Evolutionary conservation across 2,797 vertebrate species (phyloP).

Genomic region (Anguilla pacifica): DNA sequence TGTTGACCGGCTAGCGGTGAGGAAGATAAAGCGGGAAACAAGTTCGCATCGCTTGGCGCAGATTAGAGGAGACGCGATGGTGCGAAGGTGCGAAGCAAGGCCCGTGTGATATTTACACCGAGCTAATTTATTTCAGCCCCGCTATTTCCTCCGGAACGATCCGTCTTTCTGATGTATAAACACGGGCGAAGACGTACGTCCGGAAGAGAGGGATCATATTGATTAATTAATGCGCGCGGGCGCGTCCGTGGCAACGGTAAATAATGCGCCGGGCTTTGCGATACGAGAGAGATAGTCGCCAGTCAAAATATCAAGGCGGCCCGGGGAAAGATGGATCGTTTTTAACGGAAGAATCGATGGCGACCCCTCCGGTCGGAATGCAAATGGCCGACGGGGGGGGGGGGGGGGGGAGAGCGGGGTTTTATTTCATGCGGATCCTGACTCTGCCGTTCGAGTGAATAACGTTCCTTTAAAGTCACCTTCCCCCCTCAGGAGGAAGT

Average conservation of each 20-base stretch:
- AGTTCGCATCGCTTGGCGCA: background rate
- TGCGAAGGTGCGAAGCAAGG: background rate
- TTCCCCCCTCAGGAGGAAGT: slow-evolving; percentile 44
- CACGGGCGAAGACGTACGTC: slow-evolving; percentile 40
- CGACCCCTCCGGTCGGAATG: slow-evolving; percentile 37
- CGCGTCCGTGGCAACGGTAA: slow-evolving; percentile 63
- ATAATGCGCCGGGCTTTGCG: slow-evolving; percentile 54
- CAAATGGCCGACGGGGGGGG: slow-evolving; percentile 22
- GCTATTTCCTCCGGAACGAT: background rate
- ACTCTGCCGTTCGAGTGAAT: slow-evolving; percentile 43
- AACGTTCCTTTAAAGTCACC: slow-evolving; percentile 62
- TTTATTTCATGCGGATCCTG: background rate
- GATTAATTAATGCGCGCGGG: slow-evolving; percentile 70
- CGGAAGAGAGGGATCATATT: slow-evolving; percentile 58
- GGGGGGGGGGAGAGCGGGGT: too few relatives aligned
- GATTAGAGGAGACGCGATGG: background rate
- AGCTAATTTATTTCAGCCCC: slow-evolving; percentile 7
- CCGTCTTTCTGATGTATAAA: slow-evolving; percentile 29
- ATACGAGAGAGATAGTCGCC: slow-evolving; percentile 56
- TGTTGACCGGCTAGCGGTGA: background rate
- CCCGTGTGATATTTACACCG: slow-evolving; percentile 3
- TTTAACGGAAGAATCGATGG: slow-evolving; percentile 64
- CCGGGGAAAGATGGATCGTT: slow-evolving; percentile 64
- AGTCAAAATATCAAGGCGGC: slow-evolving; percentile 67
- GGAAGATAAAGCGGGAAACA: background rate